Base-by-base conservation (phyloP, 2,113 vertebrate genomes). In the Thermophis baileyi region DNA sequence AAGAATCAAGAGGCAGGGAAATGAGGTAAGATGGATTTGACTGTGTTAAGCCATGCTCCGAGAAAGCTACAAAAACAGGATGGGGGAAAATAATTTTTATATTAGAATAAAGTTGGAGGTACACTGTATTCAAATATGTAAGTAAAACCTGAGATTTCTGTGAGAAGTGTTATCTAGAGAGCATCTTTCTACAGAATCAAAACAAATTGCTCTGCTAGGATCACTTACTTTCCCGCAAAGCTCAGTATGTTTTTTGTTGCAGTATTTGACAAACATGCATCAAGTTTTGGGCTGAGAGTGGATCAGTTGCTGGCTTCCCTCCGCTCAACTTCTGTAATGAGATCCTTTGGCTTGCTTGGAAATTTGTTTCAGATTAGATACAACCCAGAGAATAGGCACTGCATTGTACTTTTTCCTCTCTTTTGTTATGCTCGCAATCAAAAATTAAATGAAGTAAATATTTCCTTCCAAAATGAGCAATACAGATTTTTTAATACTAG, bases 21-120 rank as follows among this genome's bases (percentile, higher is more conserved):
- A 46, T 60, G 90, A 30, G 20, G 91, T 69, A 89, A 92, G 88
- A 87, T 63, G 89, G 69, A 53, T 35, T 6, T 89, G 93, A 47
- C 94, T 53, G 2, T 89, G n/a, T 89, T n/a, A 97, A 97, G 93
- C 94, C 94, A 94, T 93, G 95, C 95, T 96, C 91, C 96, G 94
- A 93, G 89, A 96, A 97, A 97, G 96, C 93, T 96, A 96, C 95
- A 91, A 94, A 95, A 90, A 27, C 25, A 40, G 25, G 6, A 44
- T 24, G 14, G 27, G 40, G 14, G 4, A 16, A 93, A 22, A 20
- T 93, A 69, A 94, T 93, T 96, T 96, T 94, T 95, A 95, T 97
- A 97, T 96, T 89, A 89, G 96, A 94, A 95, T 91, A 96, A 93
- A 95, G 92, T 87, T 60, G 97, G 94, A 96, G 96, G 96, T 96